Percentiles rank a stretch among this genome's conserved stretches.
Evolutionary conservation across 1,140 invertebrate genomes (phyloP).

Genomic region (Pollicipes pollicipes): DNA sequence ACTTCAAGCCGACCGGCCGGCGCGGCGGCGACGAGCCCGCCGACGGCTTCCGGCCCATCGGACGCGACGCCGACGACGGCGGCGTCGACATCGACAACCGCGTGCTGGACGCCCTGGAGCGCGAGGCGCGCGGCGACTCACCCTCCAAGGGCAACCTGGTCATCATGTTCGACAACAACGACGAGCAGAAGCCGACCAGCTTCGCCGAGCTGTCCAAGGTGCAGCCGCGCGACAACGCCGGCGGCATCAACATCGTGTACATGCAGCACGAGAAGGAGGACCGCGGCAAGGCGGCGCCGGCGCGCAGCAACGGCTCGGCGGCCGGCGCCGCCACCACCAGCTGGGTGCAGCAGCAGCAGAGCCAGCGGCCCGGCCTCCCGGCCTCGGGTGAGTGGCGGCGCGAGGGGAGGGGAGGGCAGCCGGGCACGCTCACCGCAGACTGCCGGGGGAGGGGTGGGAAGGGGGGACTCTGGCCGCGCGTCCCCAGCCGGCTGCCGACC

Average conservation of each 20-base stretch:
- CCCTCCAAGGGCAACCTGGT: slow-evolving; percentile 3
- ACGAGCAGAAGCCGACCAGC: slow-evolving; percentile 38
- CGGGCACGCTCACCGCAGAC: no score
- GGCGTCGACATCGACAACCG: slow-evolving; percentile 18
- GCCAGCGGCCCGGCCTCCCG: not conserved
- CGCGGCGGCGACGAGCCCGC: not conserved
- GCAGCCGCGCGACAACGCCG: slow-evolving; percentile 24
- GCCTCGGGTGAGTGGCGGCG: not conserved
- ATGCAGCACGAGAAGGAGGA: slow-evolving; percentile 39
- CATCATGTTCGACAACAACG: slow-evolving; percentile 11
- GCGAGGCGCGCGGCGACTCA: slow-evolving; percentile 11
- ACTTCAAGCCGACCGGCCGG: not conserved
- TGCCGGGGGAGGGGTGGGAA: not conserved
- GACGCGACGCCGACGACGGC: not conserved
- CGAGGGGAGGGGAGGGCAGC: no score
- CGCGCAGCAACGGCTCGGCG: not conserved
- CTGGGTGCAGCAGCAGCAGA: not conserved
- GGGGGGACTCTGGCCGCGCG: no score
- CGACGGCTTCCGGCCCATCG: not conserved
- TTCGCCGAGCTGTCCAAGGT: slow-evolving; percentile 46
- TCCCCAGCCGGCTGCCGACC: no score
- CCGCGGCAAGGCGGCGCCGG: slow-evolving; percentile 15
- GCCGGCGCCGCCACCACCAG: no score
- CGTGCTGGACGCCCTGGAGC: slow-evolving; percentile 18
- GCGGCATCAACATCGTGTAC: slow-evolving; percentile 42